Percentiles rank a stretch among this genome's conserved stretches.
These are phyloP conservation scores for Halcyon chelicuti DNA, from an alignment of 2,797 vertebrate genomes.

Conservation along the genomic window DNA sequence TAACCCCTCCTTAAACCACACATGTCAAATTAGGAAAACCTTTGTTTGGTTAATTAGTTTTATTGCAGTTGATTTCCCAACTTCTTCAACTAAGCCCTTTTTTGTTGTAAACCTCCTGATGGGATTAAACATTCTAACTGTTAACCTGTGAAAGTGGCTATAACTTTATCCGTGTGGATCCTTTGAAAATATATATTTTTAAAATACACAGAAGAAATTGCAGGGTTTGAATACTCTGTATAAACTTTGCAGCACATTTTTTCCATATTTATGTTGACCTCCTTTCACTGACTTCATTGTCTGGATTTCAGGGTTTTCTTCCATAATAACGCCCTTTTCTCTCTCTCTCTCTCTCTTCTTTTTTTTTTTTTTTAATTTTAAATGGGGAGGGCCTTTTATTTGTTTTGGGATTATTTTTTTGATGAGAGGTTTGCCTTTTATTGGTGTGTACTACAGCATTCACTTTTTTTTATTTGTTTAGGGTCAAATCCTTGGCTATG, in stretches of 20 bases:
- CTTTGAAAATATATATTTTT: background rate
- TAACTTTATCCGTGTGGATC: background rate
- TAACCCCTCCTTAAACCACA: background rate
- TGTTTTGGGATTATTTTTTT: background rate
- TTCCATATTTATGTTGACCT: background rate
- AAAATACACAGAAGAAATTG: background rate
- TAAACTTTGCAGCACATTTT: background rate
- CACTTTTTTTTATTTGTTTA: slow-evolving; percentile 47
- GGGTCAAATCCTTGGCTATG: slow-evolving; percentile 48
- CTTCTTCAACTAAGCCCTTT: background rate
- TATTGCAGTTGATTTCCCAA: background rate
- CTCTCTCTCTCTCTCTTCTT: accelerated
- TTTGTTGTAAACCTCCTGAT: background rate
- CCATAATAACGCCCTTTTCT: background rate
- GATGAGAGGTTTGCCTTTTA: background rate
- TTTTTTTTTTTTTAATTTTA: accelerated
- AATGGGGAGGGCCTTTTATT: background rate
- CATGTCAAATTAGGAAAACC: background rate
- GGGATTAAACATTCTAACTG: background rate
- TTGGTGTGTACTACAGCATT: background rate
- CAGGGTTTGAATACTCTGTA: background rate
- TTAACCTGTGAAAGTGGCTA: background rate
- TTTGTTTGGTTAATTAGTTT: background rate
- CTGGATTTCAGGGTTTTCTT: background rate
- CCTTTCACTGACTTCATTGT: background rate